Percentiles rank a stretch among this genome's conserved stretches.
Evolutionary conservation across 1,140 invertebrate species (phyloP).

Genomic region (Ectropis grisescens): DNA sequence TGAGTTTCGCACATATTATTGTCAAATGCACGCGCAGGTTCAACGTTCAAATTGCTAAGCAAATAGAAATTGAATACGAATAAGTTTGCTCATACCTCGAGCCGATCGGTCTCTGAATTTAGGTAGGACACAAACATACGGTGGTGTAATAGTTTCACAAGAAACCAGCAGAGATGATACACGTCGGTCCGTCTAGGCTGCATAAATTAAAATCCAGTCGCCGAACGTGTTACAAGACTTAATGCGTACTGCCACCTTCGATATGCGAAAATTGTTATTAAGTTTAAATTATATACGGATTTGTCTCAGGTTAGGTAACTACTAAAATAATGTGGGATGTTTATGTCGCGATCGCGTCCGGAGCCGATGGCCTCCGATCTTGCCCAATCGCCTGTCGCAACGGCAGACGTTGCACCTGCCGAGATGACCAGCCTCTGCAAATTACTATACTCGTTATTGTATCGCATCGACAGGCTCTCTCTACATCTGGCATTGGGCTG

Average conservation of each 20-base stretch:
- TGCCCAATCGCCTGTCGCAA: constrained; percentile 62
- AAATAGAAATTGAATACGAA: too few species aligned
- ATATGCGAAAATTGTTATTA: constrained; percentile 14
- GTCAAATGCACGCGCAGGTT: too few species aligned
- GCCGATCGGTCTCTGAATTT: too few species aligned
- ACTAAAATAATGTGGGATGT: constrained; percentile 52
- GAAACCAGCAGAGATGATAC: constrained; percentile 16
- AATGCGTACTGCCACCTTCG: constrained; percentile 7
- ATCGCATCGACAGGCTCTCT: constrained; percentile 22
- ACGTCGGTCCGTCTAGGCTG: constrained; percentile 3
- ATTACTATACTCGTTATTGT: too few species aligned
- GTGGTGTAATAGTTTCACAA: constrained; percentile 21
- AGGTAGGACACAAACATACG: constrained; percentile 6
- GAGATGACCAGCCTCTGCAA: constrained; percentile 46
- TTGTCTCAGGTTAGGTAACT: constrained; percentile 57
- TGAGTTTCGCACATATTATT: too few species aligned
- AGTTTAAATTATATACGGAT: constrained; percentile 43
- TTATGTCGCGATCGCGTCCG: constrained; percentile 49
- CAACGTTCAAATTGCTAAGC: too few species aligned
- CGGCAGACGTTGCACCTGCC: constrained; percentile 55
- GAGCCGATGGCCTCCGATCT: constrained; percentile 52
- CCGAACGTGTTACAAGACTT: constrained; percentile 6
- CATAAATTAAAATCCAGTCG: constrained; percentile 15
- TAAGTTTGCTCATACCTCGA: too few species aligned
- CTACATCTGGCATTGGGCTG: constrained; percentile 22